These are phyloP conservation scores for Drosophila yakuba DNA, from an alignment of 1,140 invertebrate species.

Conservation along the genomic window DNA sequence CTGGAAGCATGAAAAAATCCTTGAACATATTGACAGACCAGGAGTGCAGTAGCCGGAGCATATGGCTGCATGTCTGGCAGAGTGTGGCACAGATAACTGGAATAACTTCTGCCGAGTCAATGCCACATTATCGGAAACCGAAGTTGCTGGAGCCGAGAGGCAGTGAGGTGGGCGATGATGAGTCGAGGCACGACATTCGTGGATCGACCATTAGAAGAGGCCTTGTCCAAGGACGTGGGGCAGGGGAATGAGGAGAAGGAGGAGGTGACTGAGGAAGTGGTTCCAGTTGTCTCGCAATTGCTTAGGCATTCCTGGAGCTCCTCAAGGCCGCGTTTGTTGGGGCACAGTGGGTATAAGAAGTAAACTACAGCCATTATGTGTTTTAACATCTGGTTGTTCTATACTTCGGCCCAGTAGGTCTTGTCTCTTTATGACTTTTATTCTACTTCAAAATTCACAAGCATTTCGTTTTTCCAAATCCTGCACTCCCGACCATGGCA, in stretches of 20 bases:
- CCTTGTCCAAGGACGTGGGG: conserved; percentile 31
- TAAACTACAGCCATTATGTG: too few relatives aligned
- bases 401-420: neutral
- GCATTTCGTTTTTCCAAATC: too few relatives aligned
- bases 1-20: conserved; percentile 77
- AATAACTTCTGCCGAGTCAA: conserved; percentile 58
- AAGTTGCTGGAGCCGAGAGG: neutral
- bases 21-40: conserved; percentile 78
- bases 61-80: conserved; percentile 42
- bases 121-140: conserved; percentile 30
- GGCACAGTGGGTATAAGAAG: conserved; percentile 21
- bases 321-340: conserved; percentile 30
- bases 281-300: conserved; percentile 38
- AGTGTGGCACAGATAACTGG: conserved; percentile 63
- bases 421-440: neutral
- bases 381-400: too few relatives aligned
- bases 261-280: conserved; percentile 25
- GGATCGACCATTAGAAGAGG: conserved; percentile 38
- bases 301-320: conserved; percentile 38
- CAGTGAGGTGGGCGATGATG: neutral
- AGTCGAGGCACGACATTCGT: conserved; percentile 27
- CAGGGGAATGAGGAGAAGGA: neutral
- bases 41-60: conserved; percentile 68
- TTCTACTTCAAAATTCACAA: neutral
- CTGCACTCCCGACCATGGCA: conserved; percentile 7